Evolutionary conservation across 2,888 invertebrate species (phyloP).

Genomic region (Cephus runcator): DNA sequence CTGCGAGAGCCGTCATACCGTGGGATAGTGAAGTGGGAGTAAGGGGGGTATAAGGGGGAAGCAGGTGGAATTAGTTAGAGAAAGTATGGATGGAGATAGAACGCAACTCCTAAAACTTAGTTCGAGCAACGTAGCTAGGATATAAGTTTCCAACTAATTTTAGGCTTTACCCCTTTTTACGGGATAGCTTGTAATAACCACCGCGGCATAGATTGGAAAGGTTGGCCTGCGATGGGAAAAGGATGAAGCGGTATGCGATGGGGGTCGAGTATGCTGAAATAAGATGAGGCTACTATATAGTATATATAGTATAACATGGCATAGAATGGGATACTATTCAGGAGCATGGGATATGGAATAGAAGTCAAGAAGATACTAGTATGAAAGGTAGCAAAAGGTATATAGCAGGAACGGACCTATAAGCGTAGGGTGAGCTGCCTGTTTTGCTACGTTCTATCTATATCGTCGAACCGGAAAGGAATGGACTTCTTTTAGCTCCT

Average conservation of each 20-base stretch:
- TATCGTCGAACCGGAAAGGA: neutral
- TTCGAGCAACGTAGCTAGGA: conserved; percentile 10
- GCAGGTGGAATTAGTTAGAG: neutral
- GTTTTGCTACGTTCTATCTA: neutral
- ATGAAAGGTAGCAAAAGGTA: neutral
- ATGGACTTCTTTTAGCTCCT: neutral
- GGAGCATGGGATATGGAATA: neutral
- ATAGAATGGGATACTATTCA: neutral
- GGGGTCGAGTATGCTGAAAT: neutral
- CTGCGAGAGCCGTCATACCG: neutral
- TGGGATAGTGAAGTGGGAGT: neutral
- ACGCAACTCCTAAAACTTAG: conserved; percentile 14
- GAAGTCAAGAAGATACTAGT: neutral
- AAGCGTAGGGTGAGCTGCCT: neutral
- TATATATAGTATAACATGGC: neutral
- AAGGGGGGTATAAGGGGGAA: neutral
- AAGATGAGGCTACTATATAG: neutral
- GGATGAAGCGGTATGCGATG: conserved; percentile 12
- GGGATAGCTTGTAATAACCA: conserved; percentile 34
- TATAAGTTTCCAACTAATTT: conserved; percentile 39
- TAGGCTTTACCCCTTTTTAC: conserved; percentile 34
- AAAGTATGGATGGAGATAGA: neutral
- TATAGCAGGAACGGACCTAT: neutral
- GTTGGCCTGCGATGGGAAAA: conserved; percentile 13
- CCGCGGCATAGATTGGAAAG: conserved; percentile 8